Conservation (phyloP, 1,140 invertebrate genomes). For the Eriocheir sinensis region DNA sequence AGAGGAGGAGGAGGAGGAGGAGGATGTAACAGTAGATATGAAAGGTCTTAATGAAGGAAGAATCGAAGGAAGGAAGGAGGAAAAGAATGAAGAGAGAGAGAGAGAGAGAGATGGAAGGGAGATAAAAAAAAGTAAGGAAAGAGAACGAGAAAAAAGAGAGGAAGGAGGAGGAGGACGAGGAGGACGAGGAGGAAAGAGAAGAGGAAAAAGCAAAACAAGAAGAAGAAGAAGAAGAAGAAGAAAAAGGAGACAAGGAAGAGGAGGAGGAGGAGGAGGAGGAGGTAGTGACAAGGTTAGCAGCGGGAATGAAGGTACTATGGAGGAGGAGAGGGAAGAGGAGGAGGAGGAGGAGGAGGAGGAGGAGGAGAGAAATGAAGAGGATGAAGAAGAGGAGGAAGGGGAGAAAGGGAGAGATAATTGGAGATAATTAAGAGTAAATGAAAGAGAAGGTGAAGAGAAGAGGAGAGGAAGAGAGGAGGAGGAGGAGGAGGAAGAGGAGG, state of each 20-base stretch:
- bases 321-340: too few species aligned
- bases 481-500: not conserved
- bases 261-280: not conserved
- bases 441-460: not conserved
- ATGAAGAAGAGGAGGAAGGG: not conserved
- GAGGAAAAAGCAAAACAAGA: not conserved
- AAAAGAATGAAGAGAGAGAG: not conserved
- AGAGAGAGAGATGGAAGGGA: not conserved
- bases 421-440: not conserved
- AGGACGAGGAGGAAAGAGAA: not conserved
- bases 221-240: not conserved
- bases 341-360: too few species aligned
- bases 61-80: not conserved
- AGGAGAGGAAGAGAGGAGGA: not conserved
- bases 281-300: too few species aligned
- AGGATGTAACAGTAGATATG: too few species aligned
- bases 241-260: not conserved
- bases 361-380: not conserved
- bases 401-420: not conserved
- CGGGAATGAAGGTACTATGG: too few species aligned
- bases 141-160: too few species aligned
- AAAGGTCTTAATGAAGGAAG: too few species aligned
- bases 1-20: not conserved
- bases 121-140: not conserved
- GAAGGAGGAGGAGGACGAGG: too few species aligned